These are phyloP conservation scores for Henricia sp. DNA, from an alignment of 53 echinoderm and acorn worm species.

Conservation along the genomic window DNA sequence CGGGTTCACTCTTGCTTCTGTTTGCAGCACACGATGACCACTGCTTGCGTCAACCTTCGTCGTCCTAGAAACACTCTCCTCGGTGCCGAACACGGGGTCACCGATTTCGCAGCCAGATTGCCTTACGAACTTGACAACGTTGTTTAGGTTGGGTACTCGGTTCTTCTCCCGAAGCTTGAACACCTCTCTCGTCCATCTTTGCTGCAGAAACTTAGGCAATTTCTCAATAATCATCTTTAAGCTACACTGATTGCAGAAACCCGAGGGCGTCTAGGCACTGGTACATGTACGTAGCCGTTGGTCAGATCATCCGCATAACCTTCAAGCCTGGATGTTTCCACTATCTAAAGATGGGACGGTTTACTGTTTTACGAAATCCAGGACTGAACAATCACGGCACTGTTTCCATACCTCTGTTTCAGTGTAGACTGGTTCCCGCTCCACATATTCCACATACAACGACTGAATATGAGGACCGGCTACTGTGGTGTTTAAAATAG, in stretches of 20 bases:
- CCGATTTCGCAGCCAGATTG: conserved; percentile 43
- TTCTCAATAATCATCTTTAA: conserved; percentile 51
- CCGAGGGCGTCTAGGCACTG: conserved; percentile 12
- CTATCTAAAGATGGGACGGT: too few relatives aligned
- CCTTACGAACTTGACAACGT: conserved; percentile 65
- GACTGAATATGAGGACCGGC: too few relatives aligned
- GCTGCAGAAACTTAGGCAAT: conserved; percentile 47
- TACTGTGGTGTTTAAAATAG: too few relatives aligned
- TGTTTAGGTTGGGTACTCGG: conserved; percentile 28
- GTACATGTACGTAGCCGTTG: conserved; percentile 47
- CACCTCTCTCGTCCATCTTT: conserved; percentile 51
- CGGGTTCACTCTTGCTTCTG: conserved; percentile 7
- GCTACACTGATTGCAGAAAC: conserved; percentile 55
- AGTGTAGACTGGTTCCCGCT: too few relatives aligned
- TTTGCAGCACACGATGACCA: conserved; percentile 30
- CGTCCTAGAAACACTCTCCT: conserved; percentile 4
- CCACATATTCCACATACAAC: too few relatives aligned
- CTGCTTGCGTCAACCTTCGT: conserved; percentile 1
- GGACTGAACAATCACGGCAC: too few relatives aligned
- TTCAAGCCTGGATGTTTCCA: too few relatives aligned
- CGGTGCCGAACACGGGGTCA: conserved; percentile 63
- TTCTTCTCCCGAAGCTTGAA: conserved; percentile 29
- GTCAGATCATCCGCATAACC: conserved; percentile 36
- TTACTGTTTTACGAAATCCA: too few relatives aligned
- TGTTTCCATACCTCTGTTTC: too few relatives aligned